Conservation (phyloP, 2,113 vertebrate genomes). For the Burhinus bistriatus region DNA sequence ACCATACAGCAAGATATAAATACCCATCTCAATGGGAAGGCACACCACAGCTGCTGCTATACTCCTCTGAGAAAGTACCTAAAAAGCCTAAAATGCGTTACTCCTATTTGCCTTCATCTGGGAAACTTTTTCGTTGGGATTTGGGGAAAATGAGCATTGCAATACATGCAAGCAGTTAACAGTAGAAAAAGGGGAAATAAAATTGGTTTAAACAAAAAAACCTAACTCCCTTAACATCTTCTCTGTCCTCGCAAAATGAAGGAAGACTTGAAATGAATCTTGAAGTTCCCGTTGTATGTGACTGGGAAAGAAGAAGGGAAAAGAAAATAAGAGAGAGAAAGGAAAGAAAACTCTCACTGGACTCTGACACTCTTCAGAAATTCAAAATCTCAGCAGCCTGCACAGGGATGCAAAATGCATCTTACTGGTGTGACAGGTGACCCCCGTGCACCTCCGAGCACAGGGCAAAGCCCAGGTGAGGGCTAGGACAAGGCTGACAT, state of each 20-base stretch:
- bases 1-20: background rate
- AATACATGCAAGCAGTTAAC: background rate
- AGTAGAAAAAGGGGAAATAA: background rate
- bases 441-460: fast-evolving
- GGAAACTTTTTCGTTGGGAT: background rate
- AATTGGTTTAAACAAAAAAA: background rate
- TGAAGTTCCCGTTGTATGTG: background rate
- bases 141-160: background rate
- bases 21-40: background rate
- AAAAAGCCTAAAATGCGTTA: background rate
- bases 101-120: background rate
- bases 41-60: background rate
- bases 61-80: background rate
- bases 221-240: background rate
- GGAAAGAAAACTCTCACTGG: background rate
- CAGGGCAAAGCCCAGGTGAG: background rate
- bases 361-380: background rate
- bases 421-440: background rate
- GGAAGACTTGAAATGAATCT: background rate
- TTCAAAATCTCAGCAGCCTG: background rate
- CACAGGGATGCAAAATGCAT: background rate
- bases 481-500: background rate
- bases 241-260: background rate
- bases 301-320: background rate
- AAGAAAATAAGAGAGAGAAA: background rate